A percentile compares a stretch with the other conserved stretches of the same genome.
These are phyloP conservation scores for Cirrhinus mrigala DNA, from an alignment of 2,797 vertebrate genomes.

Conservation along the genomic window DNA sequence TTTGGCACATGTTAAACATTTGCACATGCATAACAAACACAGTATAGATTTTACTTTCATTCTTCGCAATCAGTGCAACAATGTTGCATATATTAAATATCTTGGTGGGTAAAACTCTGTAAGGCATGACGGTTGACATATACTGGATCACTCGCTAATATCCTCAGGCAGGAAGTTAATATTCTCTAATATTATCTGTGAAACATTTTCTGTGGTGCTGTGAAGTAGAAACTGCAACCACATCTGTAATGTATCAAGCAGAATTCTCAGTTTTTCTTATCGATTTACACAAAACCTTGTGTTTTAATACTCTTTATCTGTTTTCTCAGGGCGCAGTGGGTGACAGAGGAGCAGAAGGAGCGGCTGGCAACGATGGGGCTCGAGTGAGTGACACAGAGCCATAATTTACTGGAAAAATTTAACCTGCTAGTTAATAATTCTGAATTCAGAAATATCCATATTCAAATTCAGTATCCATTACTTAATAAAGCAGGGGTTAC, in stretches of 20 bases:
- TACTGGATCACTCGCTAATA: conserved; percentile 14
- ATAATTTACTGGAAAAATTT: background rate
- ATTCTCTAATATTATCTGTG: conserved; percentile 16
- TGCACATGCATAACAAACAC: conserved; percentile 10
- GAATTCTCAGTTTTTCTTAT: background rate
- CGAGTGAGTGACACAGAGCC: conserved; percentile 83
- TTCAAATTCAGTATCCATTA: background rate
- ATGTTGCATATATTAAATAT: conserved; percentile 19
- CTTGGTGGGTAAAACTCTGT: background rate
- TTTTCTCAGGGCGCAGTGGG: conserved; percentile 85
- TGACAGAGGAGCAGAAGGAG: conserved; percentile 90
- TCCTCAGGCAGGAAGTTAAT: conserved; percentile 15
- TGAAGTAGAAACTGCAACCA: background rate
- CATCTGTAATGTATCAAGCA: background rate
- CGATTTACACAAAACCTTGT: background rate
- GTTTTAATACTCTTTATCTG: conserved; percentile 15
- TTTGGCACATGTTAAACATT: background rate
- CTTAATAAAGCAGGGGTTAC: background rate
- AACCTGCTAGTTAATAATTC: conserved; percentile 3
- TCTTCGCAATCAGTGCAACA: conserved; percentile 13
- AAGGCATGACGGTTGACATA: background rate
- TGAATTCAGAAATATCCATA: background rate
- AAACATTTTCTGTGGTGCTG: background rate
- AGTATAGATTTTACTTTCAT: background rate
- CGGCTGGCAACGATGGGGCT: conserved; percentile 90